Base-by-base conservation (phyloP, 2,113 vertebrate species). In the Synodontis membranacea region DNA sequence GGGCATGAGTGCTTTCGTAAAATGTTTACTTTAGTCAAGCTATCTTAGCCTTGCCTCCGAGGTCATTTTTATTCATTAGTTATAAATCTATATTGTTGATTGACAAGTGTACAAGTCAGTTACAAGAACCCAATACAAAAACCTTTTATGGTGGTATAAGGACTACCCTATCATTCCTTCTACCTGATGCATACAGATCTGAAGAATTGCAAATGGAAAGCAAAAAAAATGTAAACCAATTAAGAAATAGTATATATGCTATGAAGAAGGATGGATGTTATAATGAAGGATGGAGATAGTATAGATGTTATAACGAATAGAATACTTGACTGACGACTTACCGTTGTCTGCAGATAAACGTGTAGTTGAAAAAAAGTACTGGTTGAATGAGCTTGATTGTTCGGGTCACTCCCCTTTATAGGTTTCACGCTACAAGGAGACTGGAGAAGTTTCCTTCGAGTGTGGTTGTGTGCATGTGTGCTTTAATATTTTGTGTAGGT, bases 381-480 rank as follows among this genome's bases (percentile, higher is more conserved):
- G 80, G 86, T 85, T 84, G 46, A 82, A 62, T 39, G 84, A 83
- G 52, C 78, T 74, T 64, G 60, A 54, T 52, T 82, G 48, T 54
- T 70, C 39, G 46, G 86, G 86, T 88, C 88, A 88, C 3, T n/a
- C 66, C 87, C 84, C 62, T 88, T 88, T 90, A 90, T 90, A 84
- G 83, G 64, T 56, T 84, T 78, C 62, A 23, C 8, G 42, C 15
- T 2, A 50, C n/a, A n/a, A n/a, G n/a, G n/a, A n/a, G n/a, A n/a
- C n/a, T n/a, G n/a, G n/a, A n/a, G n/a, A n/a, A n/a, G n/a, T n/a
- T n/a, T n/a, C n/a, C n/a, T n/a, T n/a, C n/a, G n/a, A n/a, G 75
- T 68, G 54, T 62, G 62, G 68, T 34, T 76, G 50, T 76, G 79
- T n/a, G 37, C 31, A n/a, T 44, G 39, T 68, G 64, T 70, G 48